phyloP scores from a whole-genome alignment of 2,888 invertebrate genomes.

The Xanthorhoe designata region DNA sequence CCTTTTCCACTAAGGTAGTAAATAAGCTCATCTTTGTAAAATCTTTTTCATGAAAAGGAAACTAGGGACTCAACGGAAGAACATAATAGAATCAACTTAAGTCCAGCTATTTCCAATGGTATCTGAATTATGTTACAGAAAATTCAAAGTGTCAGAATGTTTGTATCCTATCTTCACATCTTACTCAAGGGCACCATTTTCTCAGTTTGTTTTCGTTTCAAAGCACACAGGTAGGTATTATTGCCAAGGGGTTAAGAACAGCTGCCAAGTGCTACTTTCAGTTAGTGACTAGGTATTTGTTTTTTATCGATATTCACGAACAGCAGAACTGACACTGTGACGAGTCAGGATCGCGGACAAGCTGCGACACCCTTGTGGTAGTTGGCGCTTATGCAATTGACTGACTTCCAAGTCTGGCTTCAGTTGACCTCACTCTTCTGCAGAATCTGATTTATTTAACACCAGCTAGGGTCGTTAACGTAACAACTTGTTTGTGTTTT shows the following conservation, averaged over 20 bases:
- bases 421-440: conserved; percentile 19
- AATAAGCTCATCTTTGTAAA: neutral
- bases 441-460: conserved; percentile 23
- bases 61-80: too few species aligned
- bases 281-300: conserved; percentile 41
- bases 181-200: conserved; percentile 32
- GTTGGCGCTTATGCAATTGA: conserved; percentile 76
- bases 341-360: conserved; percentile 56
- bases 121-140: neutral
- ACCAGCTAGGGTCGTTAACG: neutral
- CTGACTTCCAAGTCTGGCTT: conserved; percentile 59
- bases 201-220: conserved; percentile 34
- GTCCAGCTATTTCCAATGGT: neutral
- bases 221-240: conserved; percentile 48
- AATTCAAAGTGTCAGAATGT: neutral
- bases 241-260: conserved; percentile 68
- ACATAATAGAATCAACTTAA: neutral
- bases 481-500: conserved; percentile 7
- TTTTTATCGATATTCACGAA: conserved; percentile 62
- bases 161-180: conserved; percentile 5
- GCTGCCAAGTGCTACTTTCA: conserved; percentile 68
- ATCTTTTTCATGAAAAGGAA: neutral
- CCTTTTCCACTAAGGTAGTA: neutral
- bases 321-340: conserved; percentile 55
- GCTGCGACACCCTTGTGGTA: conserved; percentile 57